Percentiles rank a stretch among this genome's conserved stretches.
phyloP scores from a whole-genome alignment of 1,140 invertebrate genomes.

The Cotesia glomerata region DNA sequence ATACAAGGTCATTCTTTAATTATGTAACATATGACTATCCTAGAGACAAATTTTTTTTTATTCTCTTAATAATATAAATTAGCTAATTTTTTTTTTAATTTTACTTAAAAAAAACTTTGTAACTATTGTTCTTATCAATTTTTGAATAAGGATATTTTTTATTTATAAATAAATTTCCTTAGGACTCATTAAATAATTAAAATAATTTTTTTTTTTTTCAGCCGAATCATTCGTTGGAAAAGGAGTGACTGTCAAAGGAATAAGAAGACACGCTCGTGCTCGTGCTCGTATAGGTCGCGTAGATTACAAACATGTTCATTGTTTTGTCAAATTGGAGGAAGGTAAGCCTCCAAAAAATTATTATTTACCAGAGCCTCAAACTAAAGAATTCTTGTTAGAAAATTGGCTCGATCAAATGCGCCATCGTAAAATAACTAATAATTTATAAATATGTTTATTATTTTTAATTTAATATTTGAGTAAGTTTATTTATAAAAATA shows the following conservation, averaged over 20 bases:
- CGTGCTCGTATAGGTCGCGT: conserved; percentile 73
- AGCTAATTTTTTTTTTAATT: no score
- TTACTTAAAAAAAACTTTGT: no score
- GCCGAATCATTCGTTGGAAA: conserved; percentile 86
- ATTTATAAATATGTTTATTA: conserved; percentile 64
- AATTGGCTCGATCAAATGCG: conserved; percentile 76
- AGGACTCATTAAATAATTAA: conserved; percentile 3
- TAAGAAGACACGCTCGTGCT: conserved; percentile 85
- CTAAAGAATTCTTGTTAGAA: conserved; percentile 75
- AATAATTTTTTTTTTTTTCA: conserved; percentile 54
- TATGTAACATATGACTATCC: no score
- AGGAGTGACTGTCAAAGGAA: conserved; percentile 78
- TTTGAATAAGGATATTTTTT: no score
- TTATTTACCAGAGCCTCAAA: conserved; percentile 70
- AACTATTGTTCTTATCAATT: no score
- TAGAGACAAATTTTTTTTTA: no score
- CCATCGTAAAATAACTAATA: conserved; percentile 72
- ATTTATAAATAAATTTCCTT: no score
- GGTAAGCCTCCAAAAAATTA: conserved; percentile 86
- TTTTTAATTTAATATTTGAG: not conserved
- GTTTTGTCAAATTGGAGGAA: conserved; percentile 91
- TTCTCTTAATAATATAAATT: no score
- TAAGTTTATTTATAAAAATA: no score
- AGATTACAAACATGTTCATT: conserved; percentile 83
- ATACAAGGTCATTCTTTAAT: no score